Base-by-base conservation (phyloP, 1,140 invertebrate genomes). In the Drosophila arizonae region DNA sequence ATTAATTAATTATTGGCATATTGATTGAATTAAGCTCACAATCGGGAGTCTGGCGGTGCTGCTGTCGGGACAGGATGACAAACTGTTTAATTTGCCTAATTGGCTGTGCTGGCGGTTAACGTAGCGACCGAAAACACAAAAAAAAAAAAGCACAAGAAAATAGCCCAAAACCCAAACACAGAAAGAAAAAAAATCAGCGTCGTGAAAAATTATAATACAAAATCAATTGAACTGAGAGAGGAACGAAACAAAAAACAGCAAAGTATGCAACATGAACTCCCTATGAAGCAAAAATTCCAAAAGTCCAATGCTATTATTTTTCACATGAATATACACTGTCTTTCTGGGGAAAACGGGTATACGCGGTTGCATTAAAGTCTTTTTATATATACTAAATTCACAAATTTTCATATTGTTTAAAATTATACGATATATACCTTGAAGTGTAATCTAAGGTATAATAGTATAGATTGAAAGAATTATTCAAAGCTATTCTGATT, bases 31-130 rank as follows among this genome's bases (percentile, higher is more conserved):
- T 88, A 82, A 76, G 79, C 55, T 55, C 43, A 60, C 21, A 26
- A 21, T 21, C 48, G 36, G 15, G n/a, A 54, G 33, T 30, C 61
- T 55, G 61, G 24, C 39, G 43, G 6, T 4, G 8, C n/a, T 45
- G 33, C 55, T 62, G 82, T 82, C 84, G 81, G 63, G 79, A 43
- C 84, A 63, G 79, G 82, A 88, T 88, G 82, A 87, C 82, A 87
- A 88, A 88, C 82, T 88, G 79, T 79, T 87, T 87, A 88, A 87
- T 87, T 87, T 87, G 82, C 82, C 77, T 87, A 87, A 87, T 87
- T 87, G 82, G 84, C 84, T 86, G 82, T 87, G 84, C 82, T 77
- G 65, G 74, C 64, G 46, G 45, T 24, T 33, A 17, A 24, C 58
- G 11, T 84, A 76, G 76, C 76, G 79, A 84, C 81, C 77, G 64